Evolutionary conservation across 2,888 invertebrate species (phyloP).

Genomic region (Macrostomum cliftonense): DNA sequence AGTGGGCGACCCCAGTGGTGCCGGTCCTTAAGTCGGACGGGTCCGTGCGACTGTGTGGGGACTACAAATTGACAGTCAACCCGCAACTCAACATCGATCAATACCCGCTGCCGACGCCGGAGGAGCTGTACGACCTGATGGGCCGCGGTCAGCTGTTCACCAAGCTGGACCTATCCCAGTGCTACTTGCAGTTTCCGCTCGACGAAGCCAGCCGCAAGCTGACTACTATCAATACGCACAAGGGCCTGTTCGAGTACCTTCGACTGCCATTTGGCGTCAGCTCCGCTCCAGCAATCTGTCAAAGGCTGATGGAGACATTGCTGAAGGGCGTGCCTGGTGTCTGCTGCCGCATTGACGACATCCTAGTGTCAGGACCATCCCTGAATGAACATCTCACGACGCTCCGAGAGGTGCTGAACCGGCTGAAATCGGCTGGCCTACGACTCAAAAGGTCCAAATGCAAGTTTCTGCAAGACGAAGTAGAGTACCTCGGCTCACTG

Average conservation of each 20-base stretch:
- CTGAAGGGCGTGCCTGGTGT: conserved; percentile 14
- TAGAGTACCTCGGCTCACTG: conserved; percentile 4
- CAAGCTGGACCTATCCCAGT: conserved; percentile 25
- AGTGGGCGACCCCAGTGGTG: conserved; percentile 14
- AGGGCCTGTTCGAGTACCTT: conserved; percentile 6
- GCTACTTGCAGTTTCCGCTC: conserved; percentile 18
- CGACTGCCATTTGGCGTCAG: conserved; percentile 17
- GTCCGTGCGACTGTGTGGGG: conserved; percentile 13
- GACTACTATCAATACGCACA: conserved; percentile 1
- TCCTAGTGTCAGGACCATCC: conserved; percentile 9
- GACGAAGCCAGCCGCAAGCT: no score
- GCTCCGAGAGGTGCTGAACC: no score
- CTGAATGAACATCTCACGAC: conserved; percentile 6
- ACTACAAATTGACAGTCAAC: conserved; percentile 14
- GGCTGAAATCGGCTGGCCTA: conserved; percentile 2
- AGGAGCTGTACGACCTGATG: conserved; percentile 16
- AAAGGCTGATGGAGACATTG: conserved; percentile 25
- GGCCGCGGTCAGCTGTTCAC: conserved; percentile 22
- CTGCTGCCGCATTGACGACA: conserved; percentile 14
- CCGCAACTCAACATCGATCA: conserved; percentile 2
- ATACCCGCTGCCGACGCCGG: conserved; percentile 17
- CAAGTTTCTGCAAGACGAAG: conserved; percentile 1
- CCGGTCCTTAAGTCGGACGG: conserved; percentile 12
- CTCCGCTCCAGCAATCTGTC: conserved; percentile 25
- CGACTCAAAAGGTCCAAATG: conserved; percentile 1